Conservation (phyloP, 37 sponge, comb jelly and placozoan species). For the Lycopodina hypogea region DNA sequence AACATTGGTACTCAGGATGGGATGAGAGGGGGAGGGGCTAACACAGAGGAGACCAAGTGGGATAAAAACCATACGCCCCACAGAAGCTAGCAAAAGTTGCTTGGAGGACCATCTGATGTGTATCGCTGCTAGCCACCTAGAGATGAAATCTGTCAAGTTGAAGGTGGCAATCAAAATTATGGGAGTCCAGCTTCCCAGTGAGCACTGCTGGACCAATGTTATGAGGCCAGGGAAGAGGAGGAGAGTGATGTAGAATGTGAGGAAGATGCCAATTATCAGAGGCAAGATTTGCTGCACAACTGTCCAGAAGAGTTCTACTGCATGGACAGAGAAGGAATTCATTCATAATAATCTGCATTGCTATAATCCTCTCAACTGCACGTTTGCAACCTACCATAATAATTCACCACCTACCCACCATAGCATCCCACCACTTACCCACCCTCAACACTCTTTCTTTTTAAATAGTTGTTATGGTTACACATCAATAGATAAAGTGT, state of each 20-base stretch:
- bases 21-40: slow-evolving; percentile 67
- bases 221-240: slow-evolving; percentile 83
- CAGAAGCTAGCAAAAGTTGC: slow-evolving; percentile 31
- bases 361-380: too few relatives aligned
- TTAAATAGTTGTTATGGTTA: too few relatives aligned
- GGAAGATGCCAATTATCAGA: slow-evolving; percentile 52
- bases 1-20: slow-evolving; percentile 13
- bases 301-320: background rate
- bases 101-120: slow-evolving; percentile 45
- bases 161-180: slow-evolving; percentile 74
- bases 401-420: too few relatives aligned
- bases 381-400: too few relatives aligned
- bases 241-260: slow-evolving; percentile 68
- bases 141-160: slow-evolving; percentile 66
- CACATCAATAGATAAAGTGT: too few relatives aligned
- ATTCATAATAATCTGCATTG: too few relatives aligned
- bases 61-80: slow-evolving; percentile 52
- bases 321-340: slow-evolving; percentile 17
- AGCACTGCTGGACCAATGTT: slow-evolving; percentile 56
- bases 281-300: slow-evolving; percentile 69
- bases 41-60: slow-evolving; percentile 73
- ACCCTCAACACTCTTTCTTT: too few relatives aligned
- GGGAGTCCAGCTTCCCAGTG: slow-evolving; percentile 75
- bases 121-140: slow-evolving; percentile 55
- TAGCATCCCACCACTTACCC: too few relatives aligned